These are phyloP conservation scores for Brachyopa scutellaris DNA, from an alignment of 2,888 invertebrate genomes.

Conservation along the genomic window DNA sequence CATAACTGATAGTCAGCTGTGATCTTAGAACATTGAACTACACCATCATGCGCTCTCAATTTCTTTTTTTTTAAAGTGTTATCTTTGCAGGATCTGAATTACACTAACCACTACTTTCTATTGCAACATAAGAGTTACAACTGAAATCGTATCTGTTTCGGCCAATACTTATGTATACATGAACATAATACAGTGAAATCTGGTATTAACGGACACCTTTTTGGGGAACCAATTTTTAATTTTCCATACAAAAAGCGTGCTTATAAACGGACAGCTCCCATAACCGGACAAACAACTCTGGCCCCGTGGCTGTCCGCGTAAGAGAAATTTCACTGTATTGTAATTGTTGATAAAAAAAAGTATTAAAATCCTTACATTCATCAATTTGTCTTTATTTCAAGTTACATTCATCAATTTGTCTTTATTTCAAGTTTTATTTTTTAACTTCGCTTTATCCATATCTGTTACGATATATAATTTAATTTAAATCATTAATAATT, in stretches of 20 bases:
- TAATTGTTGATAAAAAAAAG: constrained; percentile 16
- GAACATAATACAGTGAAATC: no score
- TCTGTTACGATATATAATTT: constrained; percentile 26
- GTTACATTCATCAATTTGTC: constrained; percentile 22
- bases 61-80: neutral
- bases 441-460: constrained; percentile 13
- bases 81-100: neutral
- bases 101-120: neutral
- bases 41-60: no score
- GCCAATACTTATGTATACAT: neutral
- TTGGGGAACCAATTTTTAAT: no score
- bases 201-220: no score
- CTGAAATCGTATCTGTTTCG: no score
- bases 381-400: no score
- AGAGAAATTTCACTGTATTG: no score
- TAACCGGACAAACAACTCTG: no score
- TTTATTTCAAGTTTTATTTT: constrained; percentile 31
- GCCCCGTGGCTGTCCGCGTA: no score
- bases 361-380: constrained; percentile 32
- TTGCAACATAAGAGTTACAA: neutral
- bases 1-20: neutral
- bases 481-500: constrained; percentile 25
- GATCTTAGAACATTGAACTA: neutral
- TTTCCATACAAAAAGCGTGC: no score
- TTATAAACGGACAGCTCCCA: no score